Base-by-base conservation (phyloP, 2,113 vertebrate genomes). In the Cettia cetti region DNA sequence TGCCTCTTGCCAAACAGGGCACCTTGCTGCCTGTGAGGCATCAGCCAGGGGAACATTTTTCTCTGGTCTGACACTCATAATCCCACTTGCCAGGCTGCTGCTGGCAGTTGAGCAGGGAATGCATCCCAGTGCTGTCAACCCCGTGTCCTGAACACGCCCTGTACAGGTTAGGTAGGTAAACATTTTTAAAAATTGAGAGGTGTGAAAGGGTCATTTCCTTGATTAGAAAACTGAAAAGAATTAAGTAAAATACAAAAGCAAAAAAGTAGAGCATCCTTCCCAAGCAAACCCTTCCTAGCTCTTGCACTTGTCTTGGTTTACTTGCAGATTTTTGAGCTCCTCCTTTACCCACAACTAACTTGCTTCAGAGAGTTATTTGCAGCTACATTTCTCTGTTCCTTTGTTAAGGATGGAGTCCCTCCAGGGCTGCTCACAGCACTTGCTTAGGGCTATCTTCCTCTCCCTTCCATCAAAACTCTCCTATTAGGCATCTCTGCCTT, bases 361-460 rank as follows among this genome's bases (percentile, higher is more conserved):
- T 12, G 42, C 76, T 92, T 81, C 83, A 83, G 42, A 92, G 92
- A 44, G 20, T 63, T 54, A 63, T 50, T 82, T 0, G 1, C n/a
- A 92, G 82, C 72, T 92, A 70, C 47, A n/a, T 68, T 92, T 91
- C 56, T 81, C 86, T 69, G 86, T 89, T 94, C 76, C 61, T 96
- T 89, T 93, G 82, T 95, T 89, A 77, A 94, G 88, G 82, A 89
- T 71, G 52, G 83, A 94, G 91, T 89, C 27, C 95, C 96, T 75
- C 56, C 60, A 94, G 92, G 96, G 94, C 83, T 84, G 94, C 96
- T 92, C 80, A 52, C 60, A 94, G 96, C 94, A 54, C 56, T 94
- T 78, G 82, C 92, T 93, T 68, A 90, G 83, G 86, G 94, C 94
- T 95, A 83, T 72, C 83, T 89, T 50, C 86, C 63, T 89, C 84